Evolutionary conservation across 2,797 vertebrate genomes (phyloP), one percentile per base, ranked within the genome.

Genomic region (Xyrichtys novacula): DNA sequence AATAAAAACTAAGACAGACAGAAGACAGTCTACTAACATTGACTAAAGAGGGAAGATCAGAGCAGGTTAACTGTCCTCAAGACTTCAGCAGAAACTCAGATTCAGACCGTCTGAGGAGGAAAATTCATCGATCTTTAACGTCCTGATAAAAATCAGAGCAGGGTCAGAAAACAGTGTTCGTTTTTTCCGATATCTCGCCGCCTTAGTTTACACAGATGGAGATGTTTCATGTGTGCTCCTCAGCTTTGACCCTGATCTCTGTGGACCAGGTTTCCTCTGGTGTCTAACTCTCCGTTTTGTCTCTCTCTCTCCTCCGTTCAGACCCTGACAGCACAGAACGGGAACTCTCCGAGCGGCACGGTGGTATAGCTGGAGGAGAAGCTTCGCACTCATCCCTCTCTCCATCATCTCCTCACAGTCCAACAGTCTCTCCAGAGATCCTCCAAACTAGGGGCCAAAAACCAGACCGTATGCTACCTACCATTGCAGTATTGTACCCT

Each of bases 301-400:
- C 53, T 63, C 10, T 69, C n/a, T n/a, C n/a, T n/a, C n/a, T n/a
- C n/a, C n/a, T n/a, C 59, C 36, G 9, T 66, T 31, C 91, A 95
- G 91, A 93, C 88, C 71, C 58, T 94, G 87, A 86, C 94, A 53
- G 93, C 96, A 85, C 95, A 97, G 86, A 96, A 96, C 15, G 94
- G 95, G 62, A 96, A 90, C 90, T 97, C 96, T 63, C 95, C 96
- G 0, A 96, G 95, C 6, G 96, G 96, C 85, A 97, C 96, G 0
- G 95, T 97, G 78, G 96, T 97, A 93, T 97, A 96, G 92, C 91
- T 76, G 80, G 56, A 88, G 76, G 78, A 64, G 79, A 84, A 76
- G 74, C 80, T 81, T 81, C 89, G 84, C 81, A 76, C 74, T 80
- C 76, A 25, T 53, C 70, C 65, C 47, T 59, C 64, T 61, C 48